A percentile compares a stretch with the other conserved stretches of the same genome.
Evolutionary conservation across 2,113 vertebrate genomes (phyloP).

Genomic region (Reinhardtius hippoglossoides): DNA sequence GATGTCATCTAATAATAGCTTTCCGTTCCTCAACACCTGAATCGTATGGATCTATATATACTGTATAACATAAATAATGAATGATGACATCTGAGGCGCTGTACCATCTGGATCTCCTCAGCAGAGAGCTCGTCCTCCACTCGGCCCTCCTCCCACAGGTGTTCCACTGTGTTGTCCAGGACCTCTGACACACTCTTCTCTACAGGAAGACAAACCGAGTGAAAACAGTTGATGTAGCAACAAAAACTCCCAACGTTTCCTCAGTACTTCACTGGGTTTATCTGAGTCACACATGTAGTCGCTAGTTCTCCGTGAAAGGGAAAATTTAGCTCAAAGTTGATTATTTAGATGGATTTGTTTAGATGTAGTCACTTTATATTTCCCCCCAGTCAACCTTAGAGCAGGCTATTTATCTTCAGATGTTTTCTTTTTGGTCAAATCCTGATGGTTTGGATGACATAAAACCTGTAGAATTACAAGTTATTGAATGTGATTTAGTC

Average conservation of each 20-base stretch:
- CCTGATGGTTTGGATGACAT: too few relatives aligned
- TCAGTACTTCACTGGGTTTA: too few relatives aligned
- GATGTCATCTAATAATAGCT: not conserved
- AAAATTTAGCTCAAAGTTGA: not conserved
- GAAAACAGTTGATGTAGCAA: not conserved
- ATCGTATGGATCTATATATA: constrained; percentile 3
- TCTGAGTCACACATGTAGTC: too few relatives aligned
- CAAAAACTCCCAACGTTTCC: not conserved
- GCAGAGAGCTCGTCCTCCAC: constrained; percentile 94
- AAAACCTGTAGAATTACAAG: too few relatives aligned
- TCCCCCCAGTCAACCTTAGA: too few relatives aligned
- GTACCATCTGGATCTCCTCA: constrained; percentile 97
- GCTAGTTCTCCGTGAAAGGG: too few relatives aligned
- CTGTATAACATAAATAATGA: not conserved
- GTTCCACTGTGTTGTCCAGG: constrained; percentile 73
- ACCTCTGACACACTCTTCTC: constrained; percentile 84
- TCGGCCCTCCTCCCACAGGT: constrained; percentile 86
- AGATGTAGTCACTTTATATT: too few relatives aligned
- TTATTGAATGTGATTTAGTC: too few relatives aligned
- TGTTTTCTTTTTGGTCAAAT: too few relatives aligned
- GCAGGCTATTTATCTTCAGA: too few relatives aligned
- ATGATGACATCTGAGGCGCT: constrained; percentile 15
- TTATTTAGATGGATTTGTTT: too few relatives aligned
- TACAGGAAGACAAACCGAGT: constrained; percentile 54
- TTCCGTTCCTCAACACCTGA: not conserved